A percentile compares a stretch with the other conserved stretches of the same genome.
Conservation (phyloP, 2,113 vertebrate species). For the Perccottus glenii region DNA sequence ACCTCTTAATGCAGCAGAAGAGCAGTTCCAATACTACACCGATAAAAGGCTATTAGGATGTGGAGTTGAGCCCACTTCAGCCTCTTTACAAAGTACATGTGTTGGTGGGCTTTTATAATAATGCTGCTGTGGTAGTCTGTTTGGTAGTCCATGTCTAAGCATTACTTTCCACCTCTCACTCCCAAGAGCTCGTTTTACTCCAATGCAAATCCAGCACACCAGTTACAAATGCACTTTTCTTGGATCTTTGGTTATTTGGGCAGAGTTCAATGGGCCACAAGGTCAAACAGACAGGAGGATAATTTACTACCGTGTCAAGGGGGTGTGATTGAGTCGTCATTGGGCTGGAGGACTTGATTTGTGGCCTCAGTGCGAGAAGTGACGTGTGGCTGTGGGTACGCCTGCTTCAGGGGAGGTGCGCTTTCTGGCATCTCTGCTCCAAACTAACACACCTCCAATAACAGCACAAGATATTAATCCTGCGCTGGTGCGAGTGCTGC, state of each 20-base stretch:
- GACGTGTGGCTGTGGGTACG: slow-evolving; percentile 70
- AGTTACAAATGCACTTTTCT: slow-evolving; percentile 39
- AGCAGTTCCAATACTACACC: too few species aligned
- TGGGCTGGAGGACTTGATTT: slow-evolving; percentile 62
- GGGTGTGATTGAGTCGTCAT: slow-evolving; percentile 63
- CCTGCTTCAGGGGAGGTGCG: slow-evolving; percentile 65
- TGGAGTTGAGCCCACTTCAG: too few species aligned
- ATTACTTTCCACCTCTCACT: slow-evolving; percentile 66
- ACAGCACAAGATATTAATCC: slow-evolving; percentile 70
- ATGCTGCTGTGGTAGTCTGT: too few species aligned
- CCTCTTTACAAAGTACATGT: too few species aligned
- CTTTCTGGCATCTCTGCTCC: slow-evolving; percentile 66
- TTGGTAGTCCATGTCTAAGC: slow-evolving; percentile 31
- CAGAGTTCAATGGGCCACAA: slow-evolving; percentile 49
- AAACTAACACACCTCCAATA: slow-evolving; percentile 67
- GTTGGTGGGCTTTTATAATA: too few species aligned
- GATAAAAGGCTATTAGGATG: too few species aligned
- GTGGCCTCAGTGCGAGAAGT: slow-evolving; percentile 72
- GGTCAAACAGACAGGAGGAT: slow-evolving; percentile 67
- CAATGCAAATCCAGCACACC: slow-evolving; percentile 52
- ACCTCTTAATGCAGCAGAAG: too few species aligned
- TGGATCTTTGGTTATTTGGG: slow-evolving; percentile 4
- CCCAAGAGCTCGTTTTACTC: slow-evolving; percentile 42
- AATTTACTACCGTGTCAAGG: slow-evolving; percentile 59
- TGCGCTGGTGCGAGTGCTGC: slow-evolving; percentile 40